Conservation (phyloP, 2,113 vertebrate genomes). For the Micronisus gabar region DNA sequence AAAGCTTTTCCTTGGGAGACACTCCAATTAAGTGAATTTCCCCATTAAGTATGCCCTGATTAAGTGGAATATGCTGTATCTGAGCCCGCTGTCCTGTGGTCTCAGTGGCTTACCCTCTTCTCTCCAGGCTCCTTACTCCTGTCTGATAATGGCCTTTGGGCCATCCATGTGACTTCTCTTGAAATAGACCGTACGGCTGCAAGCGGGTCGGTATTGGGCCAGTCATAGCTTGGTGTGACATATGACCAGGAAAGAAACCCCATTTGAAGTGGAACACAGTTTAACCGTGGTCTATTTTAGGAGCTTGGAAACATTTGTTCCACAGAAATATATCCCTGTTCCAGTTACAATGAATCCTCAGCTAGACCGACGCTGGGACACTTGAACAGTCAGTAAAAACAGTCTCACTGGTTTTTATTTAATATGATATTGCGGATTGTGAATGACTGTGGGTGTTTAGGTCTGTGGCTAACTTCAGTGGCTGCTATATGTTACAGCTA, state of each 20-base stretch:
- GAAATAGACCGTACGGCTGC: conserved; percentile 3
- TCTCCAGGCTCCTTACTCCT: conserved; percentile 4
- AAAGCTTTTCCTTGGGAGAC: not conserved
- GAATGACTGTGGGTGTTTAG: conserved; percentile 28
- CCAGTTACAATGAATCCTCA: conserved; percentile 40
- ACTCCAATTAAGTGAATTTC: not conserved
- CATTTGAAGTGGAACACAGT: conserved; percentile 61
- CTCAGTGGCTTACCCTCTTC: not conserved
- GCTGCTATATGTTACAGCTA: conserved; percentile 2
- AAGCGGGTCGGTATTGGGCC: not conserved
- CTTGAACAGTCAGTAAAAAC: conserved; percentile 35
- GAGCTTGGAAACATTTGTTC: conserved; percentile 59
- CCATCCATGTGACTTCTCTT: conserved; percentile 55
- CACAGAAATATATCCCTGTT: conserved; percentile 27
- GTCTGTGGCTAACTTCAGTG: conserved; percentile 16
- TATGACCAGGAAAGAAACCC: conserved; percentile 66
- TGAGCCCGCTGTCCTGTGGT: not conserved
- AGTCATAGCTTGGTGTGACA: conserved; percentile 59
- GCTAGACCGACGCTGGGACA: not conserved
- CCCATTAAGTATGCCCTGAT: not conserved
- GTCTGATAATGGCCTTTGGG: conserved; percentile 9
- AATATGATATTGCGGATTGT: not conserved
- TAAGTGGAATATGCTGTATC: not conserved
- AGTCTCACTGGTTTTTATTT: not conserved
- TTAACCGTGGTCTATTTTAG: conserved; percentile 55